Base-by-base conservation (phyloP, 2,888 invertebrate genomes). In the Zygaena filipendulae region DNA sequence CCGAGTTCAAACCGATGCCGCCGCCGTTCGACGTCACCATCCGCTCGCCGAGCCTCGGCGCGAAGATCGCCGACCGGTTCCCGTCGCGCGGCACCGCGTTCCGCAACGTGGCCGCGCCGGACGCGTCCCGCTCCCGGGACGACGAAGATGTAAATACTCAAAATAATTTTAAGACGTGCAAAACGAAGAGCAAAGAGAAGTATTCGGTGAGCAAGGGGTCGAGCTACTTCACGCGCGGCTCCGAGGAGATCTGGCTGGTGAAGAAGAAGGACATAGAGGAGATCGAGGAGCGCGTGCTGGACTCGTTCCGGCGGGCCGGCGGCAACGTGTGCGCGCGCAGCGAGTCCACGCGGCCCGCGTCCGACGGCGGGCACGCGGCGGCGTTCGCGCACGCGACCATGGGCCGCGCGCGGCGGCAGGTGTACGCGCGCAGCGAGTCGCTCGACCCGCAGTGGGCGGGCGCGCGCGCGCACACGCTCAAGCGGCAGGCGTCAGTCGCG, bases 201-300 rank as follows among this genome's bases (percentile, higher is more conserved):
- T 64, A 67, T 34, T 69, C 71, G 9, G 71, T 74, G 11, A 71
- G 70, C 40, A 77, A 77, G 38, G 75, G 75, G 0, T 72, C 75
- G 12, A 72, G 74, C 35, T 79, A 77, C 48, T 77, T 72, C 51
- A 74, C 72, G 2, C 52, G 79, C 23, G 79, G 79, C 8, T 69
- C 79, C 1, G 79, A 79, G 32, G 79, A 79, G 43, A 79, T 79
- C 22, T 79, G 79, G 79, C 53, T 79, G 21, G 79, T 79, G n/a
- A 79, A 79, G 49, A 79, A 79, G 47, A 79, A 77, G 40, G 79
- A 79, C 23, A 79, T 79, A 2, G 77, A 79, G 26, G 79, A 75
- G 43, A 77, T 79, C 12, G 79, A 79, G 38, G 77, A 75, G 41
- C 48, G 79, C 12, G 79, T 79, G 7, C 28, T 79, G 25, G 77